phyloP scores from a whole-genome alignment of 2,888 invertebrate genomes.

The Yponomeuta plumbellus region DNA sequence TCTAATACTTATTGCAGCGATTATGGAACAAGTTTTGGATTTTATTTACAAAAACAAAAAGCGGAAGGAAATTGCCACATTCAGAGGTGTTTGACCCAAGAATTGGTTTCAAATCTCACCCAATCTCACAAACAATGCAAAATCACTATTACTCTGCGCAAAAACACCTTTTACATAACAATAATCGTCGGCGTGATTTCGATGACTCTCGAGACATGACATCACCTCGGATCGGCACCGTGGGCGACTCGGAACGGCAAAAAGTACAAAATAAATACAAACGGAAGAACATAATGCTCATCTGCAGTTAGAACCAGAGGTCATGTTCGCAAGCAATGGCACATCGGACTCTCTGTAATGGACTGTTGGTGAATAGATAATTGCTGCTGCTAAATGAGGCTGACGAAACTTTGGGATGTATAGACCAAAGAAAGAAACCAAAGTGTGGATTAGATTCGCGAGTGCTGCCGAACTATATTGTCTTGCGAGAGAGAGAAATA shows the following conservation, averaged over 20 bases:
- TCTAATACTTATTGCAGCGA: no score
- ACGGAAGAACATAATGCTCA: background rate
- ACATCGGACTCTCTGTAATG: no score
- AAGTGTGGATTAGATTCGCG: no score
- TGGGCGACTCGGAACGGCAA: background rate
- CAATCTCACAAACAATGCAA: background rate
- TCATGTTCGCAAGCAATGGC: no score
- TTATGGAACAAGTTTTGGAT: no score
- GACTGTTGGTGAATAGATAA: no score
- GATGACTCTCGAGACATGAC: constrained; percentile 2
- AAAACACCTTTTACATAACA: background rate
- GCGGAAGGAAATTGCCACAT: background rate
- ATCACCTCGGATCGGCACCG: background rate
- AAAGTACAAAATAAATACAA: background rate
- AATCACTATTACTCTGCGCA: background rate
- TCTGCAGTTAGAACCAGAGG: background rate
- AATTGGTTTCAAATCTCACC: background rate
- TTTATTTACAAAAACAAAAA: no score
- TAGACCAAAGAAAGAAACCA: no score
- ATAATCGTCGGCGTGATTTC: background rate
- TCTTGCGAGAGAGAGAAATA: no score
- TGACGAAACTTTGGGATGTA: no score
- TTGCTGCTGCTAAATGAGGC: no score
- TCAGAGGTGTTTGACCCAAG: background rate
- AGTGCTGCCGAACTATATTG: no score